Percentiles rank a stretch among this genome's conserved stretches.
Evolutionary conservation across 2,113 vertebrate genomes (phyloP).

Genomic region (Scophthalmus maximus): DNA sequence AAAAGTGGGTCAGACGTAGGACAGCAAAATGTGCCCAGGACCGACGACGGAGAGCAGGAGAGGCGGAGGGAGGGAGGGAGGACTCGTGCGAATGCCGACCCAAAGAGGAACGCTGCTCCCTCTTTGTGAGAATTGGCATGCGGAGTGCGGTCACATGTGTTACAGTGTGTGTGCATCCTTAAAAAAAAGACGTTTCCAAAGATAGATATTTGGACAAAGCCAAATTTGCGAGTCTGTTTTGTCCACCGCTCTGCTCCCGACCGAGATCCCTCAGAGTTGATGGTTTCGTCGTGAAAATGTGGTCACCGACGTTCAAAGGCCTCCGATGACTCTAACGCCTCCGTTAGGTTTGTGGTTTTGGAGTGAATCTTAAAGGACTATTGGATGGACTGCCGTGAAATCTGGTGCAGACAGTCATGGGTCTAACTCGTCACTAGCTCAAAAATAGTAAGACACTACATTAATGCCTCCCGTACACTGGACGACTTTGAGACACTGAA

Average conservation of each 20-base stretch:
- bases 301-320: background rate
- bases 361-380: no score
- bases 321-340: background rate
- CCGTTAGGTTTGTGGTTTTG: background rate
- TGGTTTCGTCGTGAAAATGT: background rate
- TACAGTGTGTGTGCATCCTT: conserved; percentile 36
- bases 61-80: conserved; percentile 19
- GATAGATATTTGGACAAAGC: background rate
- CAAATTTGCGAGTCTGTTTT: background rate
- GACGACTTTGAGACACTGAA: no score
- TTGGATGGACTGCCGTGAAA: no score
- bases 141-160: conserved; percentile 7
- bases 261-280: background rate
- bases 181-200: background rate
- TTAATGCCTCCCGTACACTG: no score
- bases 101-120: conserved; percentile 36
- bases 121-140: conserved; percentile 23
- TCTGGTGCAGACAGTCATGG: no score
- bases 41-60: conserved; percentile 48
- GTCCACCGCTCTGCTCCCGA: background rate
- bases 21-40: conserved; percentile 47
- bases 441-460: no score
- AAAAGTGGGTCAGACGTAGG: conserved; percentile 70
- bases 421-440: no score
- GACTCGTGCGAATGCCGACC: conserved; percentile 55